Percentiles rank a stretch among this genome's conserved stretches.
Evolutionary conservation across 1,140 invertebrate genomes (phyloP).

Genomic region (Glossosoma conforme): DNA sequence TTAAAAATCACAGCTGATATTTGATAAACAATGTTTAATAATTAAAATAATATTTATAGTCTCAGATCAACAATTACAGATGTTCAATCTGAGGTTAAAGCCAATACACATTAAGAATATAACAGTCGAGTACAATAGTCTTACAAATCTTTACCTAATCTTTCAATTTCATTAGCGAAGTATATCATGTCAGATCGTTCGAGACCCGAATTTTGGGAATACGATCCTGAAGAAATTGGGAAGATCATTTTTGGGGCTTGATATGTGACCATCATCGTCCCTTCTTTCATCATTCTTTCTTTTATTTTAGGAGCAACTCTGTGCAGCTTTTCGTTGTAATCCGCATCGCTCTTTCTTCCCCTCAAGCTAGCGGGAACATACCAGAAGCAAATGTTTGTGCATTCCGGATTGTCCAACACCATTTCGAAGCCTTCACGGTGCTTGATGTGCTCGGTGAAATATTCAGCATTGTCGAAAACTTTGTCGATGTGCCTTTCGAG

Average conservation of each 20-base stretch:
- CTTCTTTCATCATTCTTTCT: slow-evolving; percentile 89
- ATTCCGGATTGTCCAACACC: slow-evolving; percentile 77
- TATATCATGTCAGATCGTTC: slow-evolving; percentile 77
- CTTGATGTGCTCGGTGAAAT: slow-evolving; percentile 64
- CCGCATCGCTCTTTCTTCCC: slow-evolving; percentile 51
- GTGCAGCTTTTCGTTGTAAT: slow-evolving; percentile 66
- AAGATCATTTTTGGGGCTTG: slow-evolving; percentile 87
- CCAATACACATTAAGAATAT: slow-evolving; percentile 1
- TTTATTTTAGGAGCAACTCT: slow-evolving; percentile 89
- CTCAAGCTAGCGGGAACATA: slow-evolving; percentile 79
- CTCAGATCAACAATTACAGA: neutral
- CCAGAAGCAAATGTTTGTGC: slow-evolving; percentile 95
- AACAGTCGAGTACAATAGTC: no score
- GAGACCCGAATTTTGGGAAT: slow-evolving; percentile 82
- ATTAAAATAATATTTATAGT: no score
- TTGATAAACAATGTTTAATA: no score
- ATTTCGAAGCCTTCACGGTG: slow-evolving; percentile 66
- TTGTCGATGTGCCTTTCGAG: slow-evolving; percentile 76
- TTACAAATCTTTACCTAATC: slow-evolving; percentile 67
- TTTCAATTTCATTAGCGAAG: slow-evolving; percentile 81
- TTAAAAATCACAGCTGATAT: no score
- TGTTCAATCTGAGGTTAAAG: neutral
- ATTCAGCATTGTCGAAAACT: slow-evolving; percentile 68
- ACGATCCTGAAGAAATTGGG: slow-evolving; percentile 92
- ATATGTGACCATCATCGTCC: slow-evolving; percentile 93